phyloP scores from a whole-genome alignment of 1,140 invertebrate species.

The Acromyrmex charruanus region DNA sequence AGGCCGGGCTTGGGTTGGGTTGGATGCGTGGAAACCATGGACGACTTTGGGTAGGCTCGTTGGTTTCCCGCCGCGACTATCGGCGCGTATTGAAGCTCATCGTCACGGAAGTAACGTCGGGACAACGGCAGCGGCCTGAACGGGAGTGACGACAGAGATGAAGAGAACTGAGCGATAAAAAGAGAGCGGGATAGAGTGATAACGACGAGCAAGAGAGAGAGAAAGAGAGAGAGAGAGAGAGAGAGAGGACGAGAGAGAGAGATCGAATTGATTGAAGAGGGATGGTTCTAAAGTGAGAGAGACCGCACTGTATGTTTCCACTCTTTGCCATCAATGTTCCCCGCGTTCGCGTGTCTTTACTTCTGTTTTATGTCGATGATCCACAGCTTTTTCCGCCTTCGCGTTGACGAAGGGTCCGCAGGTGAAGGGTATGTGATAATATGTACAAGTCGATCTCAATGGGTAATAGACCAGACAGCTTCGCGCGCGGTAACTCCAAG shows the following conservation, averaged over 20 bases:
- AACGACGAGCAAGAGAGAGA: constrained; percentile 42
- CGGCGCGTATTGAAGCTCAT: constrained; percentile 85
- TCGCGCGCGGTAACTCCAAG: constrained; percentile 18
- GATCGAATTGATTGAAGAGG: constrained; percentile 17
- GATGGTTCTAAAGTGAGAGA: constrained; percentile 41
- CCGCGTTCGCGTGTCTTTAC: constrained; percentile 62
- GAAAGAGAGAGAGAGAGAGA: not conserved
- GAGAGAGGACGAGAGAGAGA: too few relatives aligned
- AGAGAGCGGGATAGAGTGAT: constrained; percentile 50
- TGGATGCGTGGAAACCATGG: constrained; percentile 83
- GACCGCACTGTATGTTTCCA: constrained; percentile 74
- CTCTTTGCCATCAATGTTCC: constrained; percentile 41
- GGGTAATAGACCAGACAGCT: constrained; percentile 45
- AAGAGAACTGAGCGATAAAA: constrained; percentile 52
- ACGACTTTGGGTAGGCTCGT: constrained; percentile 86
- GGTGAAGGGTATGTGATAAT: constrained; percentile 48
- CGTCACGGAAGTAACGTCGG: constrained; percentile 86
- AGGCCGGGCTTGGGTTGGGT: constrained; percentile 76
- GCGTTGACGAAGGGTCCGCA: constrained; percentile 34
- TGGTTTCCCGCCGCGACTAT: constrained; percentile 85
- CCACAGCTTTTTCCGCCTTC: constrained; percentile 68
- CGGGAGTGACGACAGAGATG: constrained; percentile 76
- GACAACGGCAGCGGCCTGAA: constrained; percentile 83
- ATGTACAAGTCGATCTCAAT: constrained; percentile 41
- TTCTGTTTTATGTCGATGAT: constrained; percentile 74